Conservation (phyloP, 2,113 vertebrate genomes). For the Cyprinodon variegatus region DNA sequence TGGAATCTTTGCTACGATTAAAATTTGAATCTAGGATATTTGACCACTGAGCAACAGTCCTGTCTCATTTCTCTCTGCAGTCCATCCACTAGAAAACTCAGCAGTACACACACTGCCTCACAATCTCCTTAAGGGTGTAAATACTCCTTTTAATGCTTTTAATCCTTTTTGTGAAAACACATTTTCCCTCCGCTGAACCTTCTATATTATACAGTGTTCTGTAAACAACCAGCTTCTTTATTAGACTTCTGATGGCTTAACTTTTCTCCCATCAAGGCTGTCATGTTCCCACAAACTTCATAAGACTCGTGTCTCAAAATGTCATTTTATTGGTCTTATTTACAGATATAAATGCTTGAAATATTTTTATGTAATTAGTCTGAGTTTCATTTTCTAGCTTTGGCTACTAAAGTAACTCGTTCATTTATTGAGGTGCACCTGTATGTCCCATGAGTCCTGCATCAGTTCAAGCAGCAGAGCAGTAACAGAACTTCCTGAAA, state of each 20-base stretch:
- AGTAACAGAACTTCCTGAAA: conserved; percentile 39
- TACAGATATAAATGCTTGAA: background rate
- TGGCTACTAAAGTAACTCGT: background rate
- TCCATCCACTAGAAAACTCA: no score
- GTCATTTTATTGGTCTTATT: background rate
- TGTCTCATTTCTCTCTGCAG: no score
- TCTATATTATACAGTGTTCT: background rate
- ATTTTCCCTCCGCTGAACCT: background rate
- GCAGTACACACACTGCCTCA: no score
- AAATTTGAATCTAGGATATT: no score
- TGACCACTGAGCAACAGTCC: no score
- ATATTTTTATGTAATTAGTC: background rate
- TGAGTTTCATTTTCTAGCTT: background rate
- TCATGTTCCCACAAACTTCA: background rate
- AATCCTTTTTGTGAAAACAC: background rate
- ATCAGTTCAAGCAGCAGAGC: conserved; percentile 54
- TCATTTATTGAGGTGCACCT: background rate
- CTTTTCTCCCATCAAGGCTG: background rate
- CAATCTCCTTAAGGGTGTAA: background rate
- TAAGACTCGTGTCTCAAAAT: background rate
- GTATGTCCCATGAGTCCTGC: conserved; percentile 40
- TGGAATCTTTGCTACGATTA: no score
- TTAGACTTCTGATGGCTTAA: background rate
- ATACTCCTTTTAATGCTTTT: background rate
- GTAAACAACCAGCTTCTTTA: background rate